A percentile compares a stretch with the other conserved stretches of the same genome.
Conservation (phyloP, 2,888 invertebrate genomes). For the Bellardia bayeri region DNA sequence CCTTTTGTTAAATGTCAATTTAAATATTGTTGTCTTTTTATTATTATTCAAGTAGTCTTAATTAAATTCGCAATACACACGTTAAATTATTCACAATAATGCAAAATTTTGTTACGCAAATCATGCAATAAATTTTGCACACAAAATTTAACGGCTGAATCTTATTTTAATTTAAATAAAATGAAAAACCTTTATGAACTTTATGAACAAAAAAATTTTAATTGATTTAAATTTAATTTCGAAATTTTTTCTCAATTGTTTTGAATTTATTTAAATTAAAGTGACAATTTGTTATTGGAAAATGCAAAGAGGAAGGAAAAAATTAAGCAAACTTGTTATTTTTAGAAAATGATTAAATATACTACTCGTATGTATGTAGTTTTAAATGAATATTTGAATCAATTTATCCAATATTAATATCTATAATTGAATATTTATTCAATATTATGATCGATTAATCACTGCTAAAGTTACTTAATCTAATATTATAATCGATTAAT, state of each 20-base stretch:
- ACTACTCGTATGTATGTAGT: too few relatives aligned
- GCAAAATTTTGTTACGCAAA: background rate
- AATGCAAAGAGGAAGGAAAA: too few relatives aligned
- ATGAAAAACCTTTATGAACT: constrained; percentile 20
- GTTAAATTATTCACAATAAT: constrained; percentile 10
- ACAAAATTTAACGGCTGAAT: background rate
- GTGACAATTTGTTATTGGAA: too few relatives aligned
- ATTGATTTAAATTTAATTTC: constrained; percentile 6
- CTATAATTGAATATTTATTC: too few relatives aligned
- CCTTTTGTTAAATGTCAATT: constrained; percentile 45
- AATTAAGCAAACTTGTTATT: too few relatives aligned
- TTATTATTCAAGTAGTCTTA: constrained; percentile 2
- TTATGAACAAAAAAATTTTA: background rate
- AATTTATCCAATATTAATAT: too few relatives aligned
- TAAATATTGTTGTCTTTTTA: constrained; percentile 31
- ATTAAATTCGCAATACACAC: constrained; percentile 7
- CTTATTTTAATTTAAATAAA: background rate
- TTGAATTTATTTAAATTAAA: background rate
- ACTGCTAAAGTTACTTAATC: too few relatives aligned
- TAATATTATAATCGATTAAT: too few relatives aligned
- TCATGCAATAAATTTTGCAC: background rate
- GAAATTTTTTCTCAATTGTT: background rate
- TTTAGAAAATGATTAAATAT: too few relatives aligned
- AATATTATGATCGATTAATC: too few relatives aligned
- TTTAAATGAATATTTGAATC: too few relatives aligned